Base-by-base conservation (phyloP, 37 sponge, comb jelly and placozoan species). In the Ephydatia muelleri region DNA sequence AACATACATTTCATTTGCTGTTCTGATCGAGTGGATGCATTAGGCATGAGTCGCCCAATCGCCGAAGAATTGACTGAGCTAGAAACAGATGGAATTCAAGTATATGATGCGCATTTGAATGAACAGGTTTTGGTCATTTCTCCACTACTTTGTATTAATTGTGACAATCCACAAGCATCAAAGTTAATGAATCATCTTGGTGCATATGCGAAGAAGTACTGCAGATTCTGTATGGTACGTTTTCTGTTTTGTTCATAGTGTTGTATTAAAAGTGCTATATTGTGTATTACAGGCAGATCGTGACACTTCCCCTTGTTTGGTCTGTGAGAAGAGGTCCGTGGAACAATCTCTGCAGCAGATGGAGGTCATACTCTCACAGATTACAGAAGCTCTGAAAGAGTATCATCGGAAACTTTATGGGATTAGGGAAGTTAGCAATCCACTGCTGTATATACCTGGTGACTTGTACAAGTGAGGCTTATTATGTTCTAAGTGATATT, bases 151-250 rank as follows among this genome's bases (percentile, higher is more conserved):
- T 69, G 37, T 29, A 13, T 64, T 2, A 40, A 73, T 33, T 73
- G 84, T 38, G 84, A 83, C 67, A 83, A 83, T 28, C 76, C 83
- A 25, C 73, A 49, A 49, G 74, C 73, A n/a, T 73, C 84, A 30
- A 75, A 83, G 76, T n/a, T 83, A 0, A 37, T 75, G 14, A 68
- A 34, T 38, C 84, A 83, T 64, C 76, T 74, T 5, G 75, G 73
- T 39, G n/a, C 33, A 40, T 21, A 14, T 72, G 49, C 74, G 6
- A 71, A 43, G 21, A 72, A 73, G 33, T 83, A 73, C 38, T 83
- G 73, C 6, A 67, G 73, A 64, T 73, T 83, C 34, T 83, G 83
- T 72, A 19, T 70, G 82, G 82, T 82, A 69, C 5, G 81, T 81
- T 49, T 1, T 31, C 26, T 69, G 27, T 6, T 26, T 3, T 6